These are phyloP conservation scores for Druceiella hillmani DNA, from an alignment of 2,888 invertebrate species.

Conservation along the genomic window DNA sequence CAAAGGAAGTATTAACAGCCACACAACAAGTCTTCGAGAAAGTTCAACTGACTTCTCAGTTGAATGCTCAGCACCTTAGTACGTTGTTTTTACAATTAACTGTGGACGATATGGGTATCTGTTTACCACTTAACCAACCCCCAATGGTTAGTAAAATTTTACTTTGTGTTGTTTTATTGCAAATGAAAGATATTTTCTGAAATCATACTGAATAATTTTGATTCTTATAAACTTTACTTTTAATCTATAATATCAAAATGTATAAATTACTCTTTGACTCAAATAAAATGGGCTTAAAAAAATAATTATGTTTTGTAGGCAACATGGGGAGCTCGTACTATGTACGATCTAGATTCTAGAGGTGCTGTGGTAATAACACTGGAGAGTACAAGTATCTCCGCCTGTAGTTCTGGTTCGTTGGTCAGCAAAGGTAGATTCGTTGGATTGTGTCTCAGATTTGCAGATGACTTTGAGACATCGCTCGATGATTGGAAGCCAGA, in stretches of 20 bases:
- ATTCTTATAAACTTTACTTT: slow-evolving; percentile 1
- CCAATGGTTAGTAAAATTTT: slow-evolving; percentile 51
- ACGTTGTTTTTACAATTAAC: slow-evolving; percentile 91
- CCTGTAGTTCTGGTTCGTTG: slow-evolving; percentile 92
- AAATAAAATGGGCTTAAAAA: slow-evolving; percentile 2
- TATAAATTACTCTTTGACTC: background rate
- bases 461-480: slow-evolving; percentile 95
- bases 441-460: slow-evolving; percentile 89
- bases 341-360: slow-evolving; percentile 71
- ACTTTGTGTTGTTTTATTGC: slow-evolving; percentile 2
- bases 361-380: slow-evolving; percentile 94
- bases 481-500: slow-evolving; percentile 97
- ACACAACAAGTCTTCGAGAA: slow-evolving; percentile 61
- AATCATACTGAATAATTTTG: slow-evolving; percentile 2
- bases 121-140: slow-evolving; percentile 82
- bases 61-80: slow-evolving; percentile 76
- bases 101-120: slow-evolving; percentile 95
- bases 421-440: slow-evolving; percentile 91
- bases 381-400: slow-evolving; percentile 90
- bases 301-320: slow-evolving; percentile 30
- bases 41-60: slow-evolving; percentile 72
- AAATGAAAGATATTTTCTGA: too few species aligned
- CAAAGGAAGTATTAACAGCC: slow-evolving; percentile 78
- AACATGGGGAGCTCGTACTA: slow-evolving; percentile 59
- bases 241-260: slow-evolving; percentile 5